These are phyloP conservation scores for Harpegnathos saltator DNA, from an alignment of 1,140 invertebrate species.

Conservation along the genomic window DNA sequence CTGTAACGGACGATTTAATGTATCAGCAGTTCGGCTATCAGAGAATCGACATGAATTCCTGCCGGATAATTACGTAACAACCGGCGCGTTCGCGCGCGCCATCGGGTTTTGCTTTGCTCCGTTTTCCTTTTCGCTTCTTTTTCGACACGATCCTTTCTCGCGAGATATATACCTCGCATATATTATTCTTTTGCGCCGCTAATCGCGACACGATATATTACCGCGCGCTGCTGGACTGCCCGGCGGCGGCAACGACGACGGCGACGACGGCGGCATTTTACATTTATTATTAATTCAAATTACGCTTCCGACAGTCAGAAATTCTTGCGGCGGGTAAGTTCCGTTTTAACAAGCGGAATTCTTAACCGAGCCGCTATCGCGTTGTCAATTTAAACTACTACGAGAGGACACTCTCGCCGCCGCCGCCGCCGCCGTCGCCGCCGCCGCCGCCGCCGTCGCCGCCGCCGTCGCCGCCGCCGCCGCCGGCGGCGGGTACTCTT, in stretches of 20 bases:
- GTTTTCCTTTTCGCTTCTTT: background rate
- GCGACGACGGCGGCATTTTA: slow-evolving; percentile 22
- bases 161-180: background rate
- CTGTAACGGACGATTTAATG: slow-evolving; percentile 2
- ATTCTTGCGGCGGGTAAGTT: slow-evolving; percentile 41
- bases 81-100: background rate
- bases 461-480: background rate
- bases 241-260: background rate
- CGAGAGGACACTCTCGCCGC: background rate
- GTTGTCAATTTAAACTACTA: slow-evolving; percentile 55
- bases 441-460: background rate
- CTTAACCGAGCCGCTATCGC: slow-evolving; percentile 46
- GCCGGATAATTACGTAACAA: slow-evolving; percentile 35
- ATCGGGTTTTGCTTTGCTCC: too few relatives aligned
- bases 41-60: slow-evolving; percentile 27
- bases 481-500: background rate
- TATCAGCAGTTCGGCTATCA: slow-evolving; percentile 5
- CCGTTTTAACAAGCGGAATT: slow-evolving; percentile 55
- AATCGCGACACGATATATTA: slow-evolving; percentile 40
- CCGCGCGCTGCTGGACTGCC: slow-evolving; percentile 11
- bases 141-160: background rate
- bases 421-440: too few relatives aligned
- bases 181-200: slow-evolving; percentile 34
- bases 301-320: slow-evolving; percentile 28
- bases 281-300: slow-evolving; percentile 62